Evolutionary conservation across 2,888 invertebrate species (phyloP).

Genomic region (Lasioglossum calceatum): DNA sequence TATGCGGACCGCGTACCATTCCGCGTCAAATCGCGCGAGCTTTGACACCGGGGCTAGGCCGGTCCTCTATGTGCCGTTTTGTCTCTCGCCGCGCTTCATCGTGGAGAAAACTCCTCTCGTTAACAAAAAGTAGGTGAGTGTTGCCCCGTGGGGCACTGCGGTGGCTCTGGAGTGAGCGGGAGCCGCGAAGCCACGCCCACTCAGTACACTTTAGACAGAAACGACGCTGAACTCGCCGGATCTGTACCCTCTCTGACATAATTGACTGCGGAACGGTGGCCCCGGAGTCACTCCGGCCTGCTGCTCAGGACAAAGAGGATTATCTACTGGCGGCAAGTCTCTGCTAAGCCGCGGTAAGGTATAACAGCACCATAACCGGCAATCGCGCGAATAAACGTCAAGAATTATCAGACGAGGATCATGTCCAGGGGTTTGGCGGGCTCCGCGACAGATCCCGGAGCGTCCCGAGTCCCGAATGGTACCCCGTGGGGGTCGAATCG

Average conservation of each 20-base stretch:
- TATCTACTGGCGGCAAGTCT: background rate
- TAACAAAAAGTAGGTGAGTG: background rate
- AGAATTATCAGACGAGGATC: background rate
- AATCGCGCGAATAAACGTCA: background rate
- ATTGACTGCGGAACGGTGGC: background rate
- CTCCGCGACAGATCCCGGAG: background rate
- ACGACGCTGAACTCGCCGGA: background rate
- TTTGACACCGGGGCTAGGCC: conserved; percentile 1
- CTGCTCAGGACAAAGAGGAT: background rate
- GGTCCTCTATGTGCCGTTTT: background rate
- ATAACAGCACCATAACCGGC: background rate
- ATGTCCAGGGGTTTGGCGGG: background rate
- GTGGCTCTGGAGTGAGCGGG: background rate
- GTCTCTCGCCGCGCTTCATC: background rate
- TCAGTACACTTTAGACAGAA: background rate
- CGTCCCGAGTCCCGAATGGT: background rate
- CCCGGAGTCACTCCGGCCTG: background rate
- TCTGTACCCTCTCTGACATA: background rate
- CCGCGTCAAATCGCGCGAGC: conserved; percentile 42
- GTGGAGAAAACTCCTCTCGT: background rate
- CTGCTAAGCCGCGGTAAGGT: background rate
- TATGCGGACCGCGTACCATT: conserved; percentile 49
- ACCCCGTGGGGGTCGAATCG: conserved; percentile 53
- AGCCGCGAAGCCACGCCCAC: background rate
- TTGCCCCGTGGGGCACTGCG: background rate